Conservation (phyloP, 2,797 vertebrate genomes). For the Lycodopsis pacificus region DNA sequence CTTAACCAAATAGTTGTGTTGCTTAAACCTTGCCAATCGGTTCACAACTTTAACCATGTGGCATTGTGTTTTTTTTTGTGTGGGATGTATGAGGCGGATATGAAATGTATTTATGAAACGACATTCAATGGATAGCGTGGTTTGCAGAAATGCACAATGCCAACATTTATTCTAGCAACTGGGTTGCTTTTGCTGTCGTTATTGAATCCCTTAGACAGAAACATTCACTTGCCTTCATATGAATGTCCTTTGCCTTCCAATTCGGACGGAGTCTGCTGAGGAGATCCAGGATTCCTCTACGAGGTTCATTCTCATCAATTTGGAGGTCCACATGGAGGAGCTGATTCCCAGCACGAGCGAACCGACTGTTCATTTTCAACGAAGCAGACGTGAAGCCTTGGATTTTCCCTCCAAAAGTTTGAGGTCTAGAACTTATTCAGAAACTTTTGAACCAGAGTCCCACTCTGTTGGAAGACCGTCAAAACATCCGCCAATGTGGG, state of each 20-base stretch:
- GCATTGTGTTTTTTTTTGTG: neutral
- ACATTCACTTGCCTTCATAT: constrained; percentile 79
- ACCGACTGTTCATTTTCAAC: constrained; percentile 62
- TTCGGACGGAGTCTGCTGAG: constrained; percentile 75
- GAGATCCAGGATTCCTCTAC: constrained; percentile 71
- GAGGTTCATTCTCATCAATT: constrained; percentile 71
- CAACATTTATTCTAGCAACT: neutral
- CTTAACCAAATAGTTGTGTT: neutral
- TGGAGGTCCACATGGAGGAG: constrained; percentile 75
- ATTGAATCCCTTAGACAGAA: neutral
- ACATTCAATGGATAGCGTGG: neutral
- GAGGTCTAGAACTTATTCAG: neutral
- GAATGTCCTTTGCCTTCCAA: constrained; percentile 79
- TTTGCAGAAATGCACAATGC: neutral
- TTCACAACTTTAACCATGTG: neutral
- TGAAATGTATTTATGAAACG: neutral
- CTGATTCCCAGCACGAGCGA: neutral
- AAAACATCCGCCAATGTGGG: neutral
- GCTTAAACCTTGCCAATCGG: neutral
- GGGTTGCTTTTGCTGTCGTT: neutral
- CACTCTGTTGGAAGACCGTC: neutral
- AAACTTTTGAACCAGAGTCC: neutral
- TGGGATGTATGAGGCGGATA: too few species aligned
- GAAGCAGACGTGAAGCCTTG: neutral
- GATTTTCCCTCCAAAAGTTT: neutral